phyloP scores from a whole-genome alignment of 2,113 vertebrate species.

The Corythaeola cristata region DNA sequence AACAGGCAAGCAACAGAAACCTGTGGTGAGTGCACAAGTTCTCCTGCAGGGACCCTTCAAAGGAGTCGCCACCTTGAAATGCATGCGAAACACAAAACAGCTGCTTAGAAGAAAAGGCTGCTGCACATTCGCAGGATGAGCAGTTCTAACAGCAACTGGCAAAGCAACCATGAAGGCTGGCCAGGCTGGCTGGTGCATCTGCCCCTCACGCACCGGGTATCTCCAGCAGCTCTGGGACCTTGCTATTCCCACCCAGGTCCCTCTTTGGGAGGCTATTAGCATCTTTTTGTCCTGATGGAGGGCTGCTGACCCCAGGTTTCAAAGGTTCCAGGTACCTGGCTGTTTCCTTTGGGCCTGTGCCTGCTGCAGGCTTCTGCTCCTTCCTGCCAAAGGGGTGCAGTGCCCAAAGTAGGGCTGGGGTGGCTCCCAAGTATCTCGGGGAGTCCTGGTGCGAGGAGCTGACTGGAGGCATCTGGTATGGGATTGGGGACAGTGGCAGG shows the following conservation, averaged over 20 bases:
- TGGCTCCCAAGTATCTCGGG: neutral
- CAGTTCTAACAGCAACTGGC: neutral
- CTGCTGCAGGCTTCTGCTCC: neutral
- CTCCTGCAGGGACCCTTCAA: neutral
- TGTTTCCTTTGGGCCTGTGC: neutral
- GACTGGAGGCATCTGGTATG: neutral
- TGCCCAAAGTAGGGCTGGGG: neutral
- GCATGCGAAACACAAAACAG: neutral
- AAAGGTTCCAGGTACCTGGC: neutral
- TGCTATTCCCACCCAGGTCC: neutral
- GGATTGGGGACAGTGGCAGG: neutral
- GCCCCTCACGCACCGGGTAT: neutral
- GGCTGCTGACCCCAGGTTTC: neutral
- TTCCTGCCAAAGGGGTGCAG: neutral
- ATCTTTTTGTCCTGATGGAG: neutral
- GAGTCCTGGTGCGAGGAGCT: neutral
- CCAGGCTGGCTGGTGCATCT: neutral
- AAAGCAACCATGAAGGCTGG: neutral
- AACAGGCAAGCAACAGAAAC: neutral
- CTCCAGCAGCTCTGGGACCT: neutral
- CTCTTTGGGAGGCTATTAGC: neutral
- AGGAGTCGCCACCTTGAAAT: neutral
- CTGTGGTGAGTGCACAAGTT: neutral
- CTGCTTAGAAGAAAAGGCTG: neutral
- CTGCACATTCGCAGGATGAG: neutral